Percentiles rank a stretch among this genome's conserved stretches.
phyloP scores from a whole-genome alignment of 2,113 vertebrate species.

The Anthoscopus minutus region DNA sequence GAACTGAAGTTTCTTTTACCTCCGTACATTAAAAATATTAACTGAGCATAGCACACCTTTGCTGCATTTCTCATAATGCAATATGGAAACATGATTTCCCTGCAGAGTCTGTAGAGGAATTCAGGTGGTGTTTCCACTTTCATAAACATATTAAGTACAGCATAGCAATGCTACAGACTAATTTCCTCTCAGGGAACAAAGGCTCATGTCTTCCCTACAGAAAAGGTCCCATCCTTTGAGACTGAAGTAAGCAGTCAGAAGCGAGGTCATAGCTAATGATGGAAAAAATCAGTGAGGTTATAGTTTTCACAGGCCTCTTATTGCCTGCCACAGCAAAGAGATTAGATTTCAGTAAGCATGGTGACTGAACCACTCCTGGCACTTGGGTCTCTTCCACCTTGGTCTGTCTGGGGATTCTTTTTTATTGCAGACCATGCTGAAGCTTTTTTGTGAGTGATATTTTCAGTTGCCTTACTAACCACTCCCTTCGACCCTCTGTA shows the following conservation, averaged over 20 bases:
- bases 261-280: not conserved
- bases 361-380: slow-evolving; percentile 7
- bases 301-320: slow-evolving; percentile 9
- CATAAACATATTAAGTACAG: not conserved
- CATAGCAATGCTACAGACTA: not conserved
- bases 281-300: slow-evolving; percentile 31
- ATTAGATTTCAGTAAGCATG: slow-evolving; percentile 1
- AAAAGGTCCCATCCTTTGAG: not conserved
- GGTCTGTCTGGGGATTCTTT: not conserved
- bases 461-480: not conserved
- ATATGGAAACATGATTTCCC: slow-evolving; percentile 38
- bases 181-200: slow-evolving; percentile 13
- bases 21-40: slow-evolving; percentile 10
- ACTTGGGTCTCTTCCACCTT: not conserved
- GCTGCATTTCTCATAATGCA: slow-evolving; percentile 13
- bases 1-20: slow-evolving; percentile 33
- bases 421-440: not conserved
- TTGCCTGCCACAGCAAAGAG: not conserved
- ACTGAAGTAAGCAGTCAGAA: not conserved
- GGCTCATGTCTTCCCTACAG: not conserved
- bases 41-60: slow-evolving; percentile 8
- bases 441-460: not conserved
- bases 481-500: not conserved
- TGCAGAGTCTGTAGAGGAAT: not conserved
- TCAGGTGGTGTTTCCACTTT: slow-evolving; percentile 1